phyloP scores from a whole-genome alignment of 2,113 vertebrate species.

The Ia io region DNA sequence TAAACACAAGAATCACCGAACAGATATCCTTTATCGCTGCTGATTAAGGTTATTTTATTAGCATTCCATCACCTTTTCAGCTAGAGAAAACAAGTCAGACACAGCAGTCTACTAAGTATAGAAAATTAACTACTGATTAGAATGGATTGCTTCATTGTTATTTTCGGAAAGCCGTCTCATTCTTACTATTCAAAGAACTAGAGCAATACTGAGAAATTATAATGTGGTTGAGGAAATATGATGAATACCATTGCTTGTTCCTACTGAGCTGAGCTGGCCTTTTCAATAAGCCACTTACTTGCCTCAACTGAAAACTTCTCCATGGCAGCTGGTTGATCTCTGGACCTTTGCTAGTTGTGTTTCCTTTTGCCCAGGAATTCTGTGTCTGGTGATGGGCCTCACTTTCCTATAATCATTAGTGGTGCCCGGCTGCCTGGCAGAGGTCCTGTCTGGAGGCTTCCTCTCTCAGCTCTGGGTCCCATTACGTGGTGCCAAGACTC shows the following conservation, averaged over 20 bases:
- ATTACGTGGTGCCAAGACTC: neutral
- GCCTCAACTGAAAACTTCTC: neutral
- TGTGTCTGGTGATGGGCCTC: neutral
- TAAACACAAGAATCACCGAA: neutral
- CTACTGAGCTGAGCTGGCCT: neutral
- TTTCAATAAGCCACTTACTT: neutral
- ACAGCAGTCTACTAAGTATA: neutral
- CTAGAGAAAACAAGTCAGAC: neutral
- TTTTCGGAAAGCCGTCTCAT: neutral
- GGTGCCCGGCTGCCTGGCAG: too few relatives aligned
- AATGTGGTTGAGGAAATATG: neutral
- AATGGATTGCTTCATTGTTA: neutral
- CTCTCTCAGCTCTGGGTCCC: neutral
- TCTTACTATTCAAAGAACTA: neutral
- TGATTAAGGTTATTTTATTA: neutral
- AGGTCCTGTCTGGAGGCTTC: neutral
- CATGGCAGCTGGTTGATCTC: neutral
- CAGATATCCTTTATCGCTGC: neutral
- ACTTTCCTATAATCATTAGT: neutral
- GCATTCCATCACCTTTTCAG: neutral
- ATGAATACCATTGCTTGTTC: neutral
- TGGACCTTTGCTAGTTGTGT: neutral
- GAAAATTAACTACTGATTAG: neutral
- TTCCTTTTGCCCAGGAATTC: neutral
- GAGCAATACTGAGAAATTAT: neutral